Evolutionary conservation across 2,797 vertebrate species (phyloP), one percentile per base, ranked within the genome.

Genomic region (Poeciliopsis gracilis): DNA sequence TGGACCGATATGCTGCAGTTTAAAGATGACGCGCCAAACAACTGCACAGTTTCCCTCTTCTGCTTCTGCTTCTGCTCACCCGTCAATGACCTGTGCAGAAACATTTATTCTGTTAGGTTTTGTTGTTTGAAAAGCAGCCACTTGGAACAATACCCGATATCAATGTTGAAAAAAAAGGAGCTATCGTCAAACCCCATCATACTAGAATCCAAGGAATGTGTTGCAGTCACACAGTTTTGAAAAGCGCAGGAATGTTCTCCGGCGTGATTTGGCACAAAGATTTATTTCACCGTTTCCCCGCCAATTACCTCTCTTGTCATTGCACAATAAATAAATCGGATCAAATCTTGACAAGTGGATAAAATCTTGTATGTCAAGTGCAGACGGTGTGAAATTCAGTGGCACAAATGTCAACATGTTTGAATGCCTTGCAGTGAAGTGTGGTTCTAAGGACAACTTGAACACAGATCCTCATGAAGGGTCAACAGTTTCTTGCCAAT

Each of bases 401-500:
- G 20, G 36, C 2, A 20, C 8, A 67, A 25, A 67, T 13, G 23
- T 67, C 63, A 67, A 67, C 63, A 67, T 23, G 36, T 13, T 41
- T 41, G 36, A 67, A 67, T 11, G 41, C 41, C 36, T 67, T 67
- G 36, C 63, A 67, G 63, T 9, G 33, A 41, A 13, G 9, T 12
- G 3, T 67, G 18, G 41, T 16, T 16, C 41, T 16, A 13, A 70
- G 25, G 25, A 15, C 23, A 45, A 2, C 25, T 70, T 28, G 41
- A 70, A 45, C 67, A 45, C 3, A 25, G 41, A 11, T 43, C 13
- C 20, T 70, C 25, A 11, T 5, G 20, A 63, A 36, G 59, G 38
- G 55, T 15, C 51, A 15, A 73, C 51, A 81, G 41, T 74, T 63
- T 41, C 51, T 59, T 76, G 77, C 57, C 76, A 87, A 73, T 72